phyloP scores from a whole-genome alignment of 2,888 invertebrate species.

The Linyphia triangularis region DNA sequence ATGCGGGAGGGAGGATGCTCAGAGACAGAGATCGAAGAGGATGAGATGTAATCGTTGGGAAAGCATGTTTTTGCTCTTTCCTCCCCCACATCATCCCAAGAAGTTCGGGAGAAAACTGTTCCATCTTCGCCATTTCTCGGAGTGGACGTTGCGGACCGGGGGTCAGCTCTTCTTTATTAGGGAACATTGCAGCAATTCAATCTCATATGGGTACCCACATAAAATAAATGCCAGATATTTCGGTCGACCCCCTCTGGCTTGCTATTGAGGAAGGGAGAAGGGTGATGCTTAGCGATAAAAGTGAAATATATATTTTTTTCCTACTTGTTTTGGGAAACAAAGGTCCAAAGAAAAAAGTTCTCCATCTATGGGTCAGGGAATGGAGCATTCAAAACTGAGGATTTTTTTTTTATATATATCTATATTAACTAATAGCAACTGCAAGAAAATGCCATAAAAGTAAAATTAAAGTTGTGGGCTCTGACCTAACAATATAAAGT shows the following conservation, averaged over 20 bases:
- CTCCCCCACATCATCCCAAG: conserved; percentile 50
- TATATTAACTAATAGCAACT: no score
- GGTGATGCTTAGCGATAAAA: neutral
- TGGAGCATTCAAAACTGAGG: no score
- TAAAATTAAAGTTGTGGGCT: no score
- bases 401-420: no score
- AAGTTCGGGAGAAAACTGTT: conserved; percentile 58
- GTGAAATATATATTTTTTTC: neutral
- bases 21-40: conserved; percentile 63
- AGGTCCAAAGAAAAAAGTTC: no score
- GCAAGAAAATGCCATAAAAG: no score
- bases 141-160: conserved; percentile 53
- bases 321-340: neutral
- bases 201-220: conserved; percentile 41
- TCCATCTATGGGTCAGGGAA: no score
- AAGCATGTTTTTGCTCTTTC: conserved; percentile 61
- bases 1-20: neutral
- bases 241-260: neutral
- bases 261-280: neutral
- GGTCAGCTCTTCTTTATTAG: conserved; percentile 71
- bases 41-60: conserved; percentile 67
- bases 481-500: no score
- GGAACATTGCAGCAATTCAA: conserved; percentile 59
- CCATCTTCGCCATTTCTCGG: conserved; percentile 64
- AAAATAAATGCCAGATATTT: conserved; percentile 44